A percentile compares a stretch with the other conserved stretches of the same genome.
These are phyloP conservation scores for Hippocampus kuda DNA, from an alignment of 2,797 vertebrate species.

Conservation along the genomic window DNA sequence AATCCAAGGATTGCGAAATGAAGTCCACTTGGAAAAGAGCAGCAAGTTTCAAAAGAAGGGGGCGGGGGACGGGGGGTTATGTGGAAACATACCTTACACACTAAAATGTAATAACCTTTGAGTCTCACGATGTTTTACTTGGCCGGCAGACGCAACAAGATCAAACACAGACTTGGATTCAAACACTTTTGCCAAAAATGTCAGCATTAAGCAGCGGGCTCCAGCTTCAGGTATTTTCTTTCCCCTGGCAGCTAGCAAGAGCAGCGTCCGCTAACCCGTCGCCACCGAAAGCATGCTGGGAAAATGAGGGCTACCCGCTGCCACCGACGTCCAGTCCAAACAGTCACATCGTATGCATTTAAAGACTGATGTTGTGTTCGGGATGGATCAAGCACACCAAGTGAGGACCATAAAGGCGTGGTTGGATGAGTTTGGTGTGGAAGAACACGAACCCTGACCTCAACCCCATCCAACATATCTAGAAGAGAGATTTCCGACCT, in stretches of 20 bases:
- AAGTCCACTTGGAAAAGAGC: slow-evolving; percentile 63
- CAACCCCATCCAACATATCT: not conserved
- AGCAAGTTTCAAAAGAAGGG: slow-evolving; percentile 49
- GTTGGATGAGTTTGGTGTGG: too few relatives aligned
- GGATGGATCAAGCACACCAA: too few relatives aligned
- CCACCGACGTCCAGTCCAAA: slow-evolving; percentile 28
- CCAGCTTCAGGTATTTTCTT: slow-evolving; percentile 72
- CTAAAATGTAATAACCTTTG: slow-evolving; percentile 73
- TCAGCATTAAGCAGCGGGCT: slow-evolving; percentile 61
- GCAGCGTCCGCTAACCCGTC: slow-evolving; percentile 16
- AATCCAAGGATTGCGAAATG: slow-evolving; percentile 52
- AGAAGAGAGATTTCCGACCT: not conserved
- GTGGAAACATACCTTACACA: slow-evolving; percentile 72
- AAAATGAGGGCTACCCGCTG: slow-evolving; percentile 47
- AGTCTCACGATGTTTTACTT: slow-evolving; percentile 70
- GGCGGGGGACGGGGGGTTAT: slow-evolving; percentile 57
- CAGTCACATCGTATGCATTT: slow-evolving; percentile 7
- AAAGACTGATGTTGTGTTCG: not conserved
- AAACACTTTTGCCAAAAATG: slow-evolving; percentile 69
- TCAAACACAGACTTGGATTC: slow-evolving; percentile 69
- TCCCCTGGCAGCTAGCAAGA: slow-evolving; percentile 54
- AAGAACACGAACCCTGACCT: too few relatives aligned
- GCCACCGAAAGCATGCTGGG: slow-evolving; percentile 17
- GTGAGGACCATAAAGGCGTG: too few relatives aligned
- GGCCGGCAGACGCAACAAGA: slow-evolving; percentile 59